Percentiles rank a stretch among this genome's conserved stretches.
These are phyloP conservation scores for Semaprochilodus insignis DNA, from an alignment of 2,797 vertebrate genomes.

Conservation along the genomic window DNA sequence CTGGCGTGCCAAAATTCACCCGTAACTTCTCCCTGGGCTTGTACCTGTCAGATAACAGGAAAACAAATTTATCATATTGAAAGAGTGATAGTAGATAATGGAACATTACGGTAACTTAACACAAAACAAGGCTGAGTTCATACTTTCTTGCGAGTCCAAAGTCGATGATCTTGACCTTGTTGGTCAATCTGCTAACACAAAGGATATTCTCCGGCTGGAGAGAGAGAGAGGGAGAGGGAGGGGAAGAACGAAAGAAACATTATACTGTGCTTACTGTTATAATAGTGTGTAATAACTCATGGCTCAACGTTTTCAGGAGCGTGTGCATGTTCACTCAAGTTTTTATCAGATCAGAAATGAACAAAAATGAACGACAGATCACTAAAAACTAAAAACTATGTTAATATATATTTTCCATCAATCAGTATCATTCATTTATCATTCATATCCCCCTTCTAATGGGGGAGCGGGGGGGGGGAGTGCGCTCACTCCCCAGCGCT, in stretches of 20 bases:
- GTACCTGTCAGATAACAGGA: slow-evolving; percentile 79
- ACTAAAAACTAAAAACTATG: too few relatives aligned
- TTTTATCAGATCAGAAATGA: too few relatives aligned
- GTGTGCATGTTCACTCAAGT: too few relatives aligned
- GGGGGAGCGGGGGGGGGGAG: too few relatives aligned
- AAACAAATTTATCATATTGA: background rate
- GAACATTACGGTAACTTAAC: background rate
- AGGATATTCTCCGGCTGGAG: slow-evolving; percentile 96
- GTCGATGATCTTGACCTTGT: slow-evolving; percentile 98
- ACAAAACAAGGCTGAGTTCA: too few relatives aligned
- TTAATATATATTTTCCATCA: too few relatives aligned
- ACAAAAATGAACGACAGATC: too few relatives aligned
- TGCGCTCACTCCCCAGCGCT: too few relatives aligned
- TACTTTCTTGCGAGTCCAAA: slow-evolving; percentile 96
- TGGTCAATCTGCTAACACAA: slow-evolving; percentile 91
- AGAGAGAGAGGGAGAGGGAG: background rate
- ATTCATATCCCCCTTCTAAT: too few relatives aligned
- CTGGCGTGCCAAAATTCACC: slow-evolving; percentile 96
- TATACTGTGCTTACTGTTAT: background rate
- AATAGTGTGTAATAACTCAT: too few relatives aligned
- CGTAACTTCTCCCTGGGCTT: slow-evolving; percentile 94
- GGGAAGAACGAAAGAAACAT: background rate
- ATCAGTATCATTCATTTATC: too few relatives aligned
- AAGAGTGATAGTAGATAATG: background rate
- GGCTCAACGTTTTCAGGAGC: too few relatives aligned